phyloP scores from a whole-genome alignment of 2,797 vertebrate genomes.

The Scarus forsteni region DNA sequence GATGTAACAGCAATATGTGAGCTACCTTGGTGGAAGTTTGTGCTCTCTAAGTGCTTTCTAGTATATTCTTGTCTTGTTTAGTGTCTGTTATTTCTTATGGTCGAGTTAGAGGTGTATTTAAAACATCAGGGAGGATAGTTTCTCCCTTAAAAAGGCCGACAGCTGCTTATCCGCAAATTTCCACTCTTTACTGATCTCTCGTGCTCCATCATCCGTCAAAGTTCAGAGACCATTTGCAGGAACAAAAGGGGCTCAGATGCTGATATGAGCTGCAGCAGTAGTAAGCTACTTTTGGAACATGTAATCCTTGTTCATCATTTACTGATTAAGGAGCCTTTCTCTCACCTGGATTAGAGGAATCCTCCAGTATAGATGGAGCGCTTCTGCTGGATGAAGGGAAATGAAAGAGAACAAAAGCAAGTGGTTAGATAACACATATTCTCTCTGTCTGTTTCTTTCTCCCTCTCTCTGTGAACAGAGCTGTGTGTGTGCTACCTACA shows the following conservation, averaged over 20 bases:
- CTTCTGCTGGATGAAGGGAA: conserved; percentile 39
- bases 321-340: conserved; percentile 51
- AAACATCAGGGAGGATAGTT: conserved; percentile 24
- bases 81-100: conserved; percentile 1
- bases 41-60: no score
- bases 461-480: conserved; percentile 63
- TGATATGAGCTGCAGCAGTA: conserved; percentile 45
- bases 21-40: no score
- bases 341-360: conserved; percentile 75
- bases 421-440: conserved; percentile 67
- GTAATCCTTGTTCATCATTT: conserved; percentile 70
- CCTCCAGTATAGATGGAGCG: conserved; percentile 23
- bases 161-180: conserved; percentile 36
- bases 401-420: conserved; percentile 54
- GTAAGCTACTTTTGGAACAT: conserved; percentile 62
- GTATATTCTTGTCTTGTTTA: no score
- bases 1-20: no score
- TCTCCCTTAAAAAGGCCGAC: conserved; percentile 28
- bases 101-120: background rate
- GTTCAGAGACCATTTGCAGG: conserved; percentile 36
- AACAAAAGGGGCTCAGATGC: conserved; percentile 25
- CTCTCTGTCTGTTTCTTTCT: conserved; percentile 26
- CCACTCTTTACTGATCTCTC: conserved; percentile 29
- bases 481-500: conserved; percentile 81
- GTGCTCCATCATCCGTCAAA: conserved; percentile 13